phyloP scores from a whole-genome alignment of 2,797 vertebrate species.

The Microctenopoma lineatum region DNA sequence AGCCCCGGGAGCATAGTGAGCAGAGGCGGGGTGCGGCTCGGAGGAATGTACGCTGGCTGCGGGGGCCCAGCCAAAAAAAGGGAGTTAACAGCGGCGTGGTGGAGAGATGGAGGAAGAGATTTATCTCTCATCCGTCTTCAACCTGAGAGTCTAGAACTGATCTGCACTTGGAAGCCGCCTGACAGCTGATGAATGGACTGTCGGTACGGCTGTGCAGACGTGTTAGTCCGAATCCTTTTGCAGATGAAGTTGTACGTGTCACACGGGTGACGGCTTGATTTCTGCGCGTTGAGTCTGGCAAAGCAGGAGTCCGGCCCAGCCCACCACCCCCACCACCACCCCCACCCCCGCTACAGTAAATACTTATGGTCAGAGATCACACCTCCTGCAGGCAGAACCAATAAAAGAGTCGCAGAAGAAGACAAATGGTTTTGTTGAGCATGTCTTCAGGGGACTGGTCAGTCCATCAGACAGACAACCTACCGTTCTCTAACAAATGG shows the following conservation, averaged over 20 bases:
- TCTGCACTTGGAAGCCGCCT: conserved; percentile 34
- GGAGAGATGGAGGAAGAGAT: conserved; percentile 22
- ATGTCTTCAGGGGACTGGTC: conserved; percentile 32
- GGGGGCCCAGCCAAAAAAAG: conserved; percentile 57
- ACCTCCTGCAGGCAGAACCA: conserved; percentile 47
- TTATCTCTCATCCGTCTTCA: conserved; percentile 57
- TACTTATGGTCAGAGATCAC: conserved; percentile 62
- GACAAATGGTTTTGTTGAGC: conserved; percentile 50
- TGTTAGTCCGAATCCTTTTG: conserved; percentile 28
- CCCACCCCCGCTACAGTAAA: conserved; percentile 30
- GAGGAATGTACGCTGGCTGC: conserved; percentile 68
- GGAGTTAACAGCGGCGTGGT: conserved; percentile 23
- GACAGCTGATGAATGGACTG: conserved; percentile 35
- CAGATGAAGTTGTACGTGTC: conserved; percentile 24
- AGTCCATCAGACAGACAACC: conserved; percentile 30
- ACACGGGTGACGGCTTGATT: conserved; percentile 18
- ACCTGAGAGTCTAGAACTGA: conserved; percentile 25
- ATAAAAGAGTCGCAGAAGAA: conserved; percentile 49
- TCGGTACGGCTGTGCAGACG: conserved; percentile 20
- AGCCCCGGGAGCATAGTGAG: conserved; percentile 55
- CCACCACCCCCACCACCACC: too few species aligned
- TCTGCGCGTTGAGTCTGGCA: neutral
- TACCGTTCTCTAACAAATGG: conserved; percentile 31
- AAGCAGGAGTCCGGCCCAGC: conserved; percentile 17
- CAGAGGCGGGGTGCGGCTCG: conserved; percentile 55